A percentile compares a stretch with the other conserved stretches of the same genome.
Conservation (phyloP, 2,888 invertebrate genomes). For the Phyto melanocephala region DNA sequence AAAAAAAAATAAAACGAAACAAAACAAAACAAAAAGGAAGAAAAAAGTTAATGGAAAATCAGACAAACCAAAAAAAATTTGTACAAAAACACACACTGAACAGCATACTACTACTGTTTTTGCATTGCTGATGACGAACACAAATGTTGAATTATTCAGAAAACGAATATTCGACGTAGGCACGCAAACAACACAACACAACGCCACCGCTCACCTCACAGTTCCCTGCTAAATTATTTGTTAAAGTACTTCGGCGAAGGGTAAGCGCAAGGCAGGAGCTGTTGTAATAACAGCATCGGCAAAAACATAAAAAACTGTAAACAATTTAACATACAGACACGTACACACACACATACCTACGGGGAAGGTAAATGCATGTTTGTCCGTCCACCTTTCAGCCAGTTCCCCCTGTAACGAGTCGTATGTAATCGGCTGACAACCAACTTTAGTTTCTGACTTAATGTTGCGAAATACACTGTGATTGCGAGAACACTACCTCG, state of each 20-base stretch:
- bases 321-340: slow-evolving; percentile 56
- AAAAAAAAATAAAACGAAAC: no score
- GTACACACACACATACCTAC: slow-evolving; percentile 52
- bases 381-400: background rate
- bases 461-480: slow-evolving; percentile 5
- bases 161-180: slow-evolving; percentile 49
- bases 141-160: slow-evolving; percentile 52
- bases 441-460: slow-evolving; percentile 33
- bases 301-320: slow-evolving; percentile 42
- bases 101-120: slow-evolving; percentile 11
- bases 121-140: slow-evolving; percentile 26
- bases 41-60: slow-evolving; percentile 27
- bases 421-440: background rate
- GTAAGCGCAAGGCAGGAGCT: slow-evolving; percentile 4
- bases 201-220: slow-evolving; percentile 3
- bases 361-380: background rate
- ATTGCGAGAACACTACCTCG: background rate
- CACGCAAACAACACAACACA: slow-evolving; percentile 47
- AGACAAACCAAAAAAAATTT: slow-evolving; percentile 13
- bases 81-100: slow-evolving; percentile 27
- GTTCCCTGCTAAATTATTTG: background rate
- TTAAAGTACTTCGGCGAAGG: slow-evolving; percentile 18
- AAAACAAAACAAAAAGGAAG: background rate
- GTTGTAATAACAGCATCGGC: background rate
- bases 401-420: background rate